These are phyloP conservation scores for Premnoplex brunnescens DNA, from an alignment of 2,797 vertebrate species.

Conservation along the genomic window DNA sequence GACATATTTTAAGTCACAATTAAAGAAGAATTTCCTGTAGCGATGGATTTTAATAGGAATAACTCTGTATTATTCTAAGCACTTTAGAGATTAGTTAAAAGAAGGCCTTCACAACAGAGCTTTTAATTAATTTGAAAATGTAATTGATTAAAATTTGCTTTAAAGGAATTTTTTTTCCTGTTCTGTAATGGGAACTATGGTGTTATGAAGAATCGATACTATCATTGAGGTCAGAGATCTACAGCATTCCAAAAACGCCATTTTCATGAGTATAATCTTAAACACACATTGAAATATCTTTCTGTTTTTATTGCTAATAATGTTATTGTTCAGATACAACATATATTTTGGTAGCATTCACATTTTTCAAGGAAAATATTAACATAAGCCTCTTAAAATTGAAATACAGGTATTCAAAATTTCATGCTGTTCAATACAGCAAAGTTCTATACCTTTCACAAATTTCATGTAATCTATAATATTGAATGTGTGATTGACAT, in stretches of 20 bases:
- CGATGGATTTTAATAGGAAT: background rate
- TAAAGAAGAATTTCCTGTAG: background rate
- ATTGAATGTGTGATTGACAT: background rate
- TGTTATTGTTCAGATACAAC: constrained; percentile 15
- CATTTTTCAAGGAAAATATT: constrained; percentile 27
- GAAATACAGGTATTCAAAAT: constrained; percentile 5
- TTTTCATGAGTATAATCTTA: constrained; percentile 57
- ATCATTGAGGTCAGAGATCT: constrained; percentile 52
- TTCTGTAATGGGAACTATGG: constrained; percentile 12
- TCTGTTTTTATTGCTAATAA: constrained; percentile 26
- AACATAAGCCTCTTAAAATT: constrained; percentile 18
- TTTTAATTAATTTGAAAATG: constrained; percentile 61
- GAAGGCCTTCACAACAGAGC: constrained; percentile 23
- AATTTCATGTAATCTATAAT: background rate
- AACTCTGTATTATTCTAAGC: background rate
- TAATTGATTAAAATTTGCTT: constrained; percentile 36
- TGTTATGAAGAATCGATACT: constrained; percentile 54
- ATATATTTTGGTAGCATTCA: background rate
- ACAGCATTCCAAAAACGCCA: background rate
- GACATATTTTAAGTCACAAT: background rate
- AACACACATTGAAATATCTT: constrained; percentile 16
- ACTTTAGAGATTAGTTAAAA: constrained; percentile 43
- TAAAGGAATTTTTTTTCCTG: constrained; percentile 25
- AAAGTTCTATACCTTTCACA: constrained; percentile 17
- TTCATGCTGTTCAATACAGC: background rate